A percentile compares a stretch with the other conserved stretches of the same genome.
Conservation (phyloP, 1,140 invertebrate genomes). For the Adelges cooleyi region DNA sequence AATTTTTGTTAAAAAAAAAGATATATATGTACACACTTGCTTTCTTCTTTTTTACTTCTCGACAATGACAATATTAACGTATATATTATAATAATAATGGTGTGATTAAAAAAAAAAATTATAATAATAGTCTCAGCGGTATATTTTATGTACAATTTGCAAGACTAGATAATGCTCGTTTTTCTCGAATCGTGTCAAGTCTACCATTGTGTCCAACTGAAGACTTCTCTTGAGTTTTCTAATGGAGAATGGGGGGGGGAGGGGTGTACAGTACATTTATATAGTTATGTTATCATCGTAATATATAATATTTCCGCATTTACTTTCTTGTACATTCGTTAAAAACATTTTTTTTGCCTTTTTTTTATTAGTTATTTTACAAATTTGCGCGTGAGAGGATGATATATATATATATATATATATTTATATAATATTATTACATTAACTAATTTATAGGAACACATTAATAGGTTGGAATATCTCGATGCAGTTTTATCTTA, state of each 20-base stretch:
- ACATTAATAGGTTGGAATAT: too few species aligned
- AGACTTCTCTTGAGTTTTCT: neutral
- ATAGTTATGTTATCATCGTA: too few species aligned
- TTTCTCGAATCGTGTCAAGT: slow-evolving; percentile 11
- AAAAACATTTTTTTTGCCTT: too few species aligned
- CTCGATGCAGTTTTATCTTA: too few species aligned
- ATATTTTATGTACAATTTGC: slow-evolving; percentile 12
- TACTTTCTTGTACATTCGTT: too few species aligned
- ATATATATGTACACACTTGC: neutral
- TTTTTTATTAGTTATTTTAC: too few species aligned
- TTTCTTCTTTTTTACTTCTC: neutral
- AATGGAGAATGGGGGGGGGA: neutral
- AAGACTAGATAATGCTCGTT: slow-evolving; percentile 26
- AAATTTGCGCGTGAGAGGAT: too few species aligned
- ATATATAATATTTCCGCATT: too few species aligned
- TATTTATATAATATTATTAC: too few species aligned
- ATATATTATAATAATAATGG: slow-evolving; percentile 8
- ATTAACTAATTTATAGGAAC: too few species aligned
- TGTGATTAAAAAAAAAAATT: slow-evolving; percentile 16
- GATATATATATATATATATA: too few species aligned
- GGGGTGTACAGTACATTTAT: slow-evolving; percentile 35
- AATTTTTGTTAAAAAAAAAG: slow-evolving; percentile 24
- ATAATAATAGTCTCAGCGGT: slow-evolving; percentile 10
- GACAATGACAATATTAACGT: neutral
- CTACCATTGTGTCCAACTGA: neutral